phyloP scores from a whole-genome alignment of 2,797 vertebrate genomes.

The Peromyscus eremicus region DNA sequence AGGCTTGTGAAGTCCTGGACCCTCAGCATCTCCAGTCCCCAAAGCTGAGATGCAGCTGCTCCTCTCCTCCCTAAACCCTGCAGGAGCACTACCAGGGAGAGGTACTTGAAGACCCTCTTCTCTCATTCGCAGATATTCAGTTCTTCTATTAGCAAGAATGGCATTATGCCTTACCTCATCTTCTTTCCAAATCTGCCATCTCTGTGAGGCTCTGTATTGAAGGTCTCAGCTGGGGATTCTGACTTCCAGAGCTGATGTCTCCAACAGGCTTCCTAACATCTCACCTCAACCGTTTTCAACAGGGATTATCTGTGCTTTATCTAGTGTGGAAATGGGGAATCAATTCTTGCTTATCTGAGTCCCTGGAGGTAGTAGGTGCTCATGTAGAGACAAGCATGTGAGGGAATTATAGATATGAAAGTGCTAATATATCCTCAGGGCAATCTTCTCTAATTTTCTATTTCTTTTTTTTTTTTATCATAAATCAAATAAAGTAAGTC shows the following conservation, averaged over 20 bases:
- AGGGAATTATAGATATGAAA: neutral
- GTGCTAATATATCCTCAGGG: too few species aligned
- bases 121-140: neutral
- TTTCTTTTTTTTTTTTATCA: neutral
- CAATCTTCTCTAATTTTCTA: neutral
- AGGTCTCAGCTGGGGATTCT: too few species aligned
- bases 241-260: neutral
- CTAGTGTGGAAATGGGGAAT: neutral
- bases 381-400: neutral
- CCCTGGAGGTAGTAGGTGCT: neutral
- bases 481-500: neutral
- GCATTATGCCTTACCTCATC: neutral
- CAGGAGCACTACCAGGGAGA: neutral
- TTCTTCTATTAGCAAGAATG: neutral
- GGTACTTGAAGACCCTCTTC: neutral
- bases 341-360: neutral
- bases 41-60: accelerated
- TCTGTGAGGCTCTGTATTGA: accelerated
- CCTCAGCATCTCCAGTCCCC: neutral
- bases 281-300: neutral
- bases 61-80: neutral
- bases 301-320: neutral
- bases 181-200: neutral
- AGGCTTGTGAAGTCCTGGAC: neutral
- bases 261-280: neutral